Evolutionary conservation across 2,888 invertebrate genomes (phyloP).

Genomic region (Andrena praecox): DNA sequence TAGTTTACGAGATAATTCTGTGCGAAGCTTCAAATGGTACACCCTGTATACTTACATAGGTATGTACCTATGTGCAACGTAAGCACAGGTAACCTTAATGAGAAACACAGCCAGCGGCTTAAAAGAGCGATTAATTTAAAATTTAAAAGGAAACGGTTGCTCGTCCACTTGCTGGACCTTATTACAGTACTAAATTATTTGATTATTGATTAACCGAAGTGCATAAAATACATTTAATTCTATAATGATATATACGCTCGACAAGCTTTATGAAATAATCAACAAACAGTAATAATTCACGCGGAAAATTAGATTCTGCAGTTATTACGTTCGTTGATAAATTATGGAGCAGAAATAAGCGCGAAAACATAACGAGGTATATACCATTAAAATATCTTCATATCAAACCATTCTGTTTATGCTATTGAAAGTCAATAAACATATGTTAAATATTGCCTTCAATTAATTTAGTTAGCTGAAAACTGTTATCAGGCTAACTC

Average conservation of each 20-base stretch:
- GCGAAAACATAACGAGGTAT: not conserved
- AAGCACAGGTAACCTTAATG: not conserved
- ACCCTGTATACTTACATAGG: no score
- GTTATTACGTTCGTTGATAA: not conserved
- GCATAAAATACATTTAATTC: conserved; percentile 5
- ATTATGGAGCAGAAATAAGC: not conserved
- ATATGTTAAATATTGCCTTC: no score
- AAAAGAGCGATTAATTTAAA: not conserved
- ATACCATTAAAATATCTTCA: not conserved
- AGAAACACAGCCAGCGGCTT: not conserved
- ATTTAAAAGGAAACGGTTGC: not conserved
- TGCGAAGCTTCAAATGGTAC: no score
- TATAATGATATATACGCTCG: not conserved
- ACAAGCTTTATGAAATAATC: not conserved
- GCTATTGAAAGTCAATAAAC: no score
- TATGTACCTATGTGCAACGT: not conserved
- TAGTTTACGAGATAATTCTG: no score
- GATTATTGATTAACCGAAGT: not conserved
- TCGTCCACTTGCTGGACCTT: not conserved
- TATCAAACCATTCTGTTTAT: no score
- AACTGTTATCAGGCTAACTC: no score
- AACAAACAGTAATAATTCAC: not conserved
- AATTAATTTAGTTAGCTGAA: no score
- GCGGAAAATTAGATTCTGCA: not conserved
- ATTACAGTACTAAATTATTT: not conserved